Conservation (phyloP, 2,113 vertebrate genomes). For the Macrotis lagotis region DNA sequence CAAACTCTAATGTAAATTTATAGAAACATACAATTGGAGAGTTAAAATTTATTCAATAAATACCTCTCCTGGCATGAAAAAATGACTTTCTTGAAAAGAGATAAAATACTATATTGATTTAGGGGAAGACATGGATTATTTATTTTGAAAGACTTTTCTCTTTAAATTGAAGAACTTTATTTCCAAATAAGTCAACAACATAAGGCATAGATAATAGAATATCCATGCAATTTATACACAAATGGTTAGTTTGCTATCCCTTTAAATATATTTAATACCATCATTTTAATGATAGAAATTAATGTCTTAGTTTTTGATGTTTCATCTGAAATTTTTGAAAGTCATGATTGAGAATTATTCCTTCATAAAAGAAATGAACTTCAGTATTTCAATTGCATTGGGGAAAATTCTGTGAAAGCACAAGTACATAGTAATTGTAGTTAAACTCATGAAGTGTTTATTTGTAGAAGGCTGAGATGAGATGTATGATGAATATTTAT, state of each 20-base stretch:
- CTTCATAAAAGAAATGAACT: not conserved
- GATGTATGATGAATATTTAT: slow-evolving; percentile 23
- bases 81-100: not conserved
- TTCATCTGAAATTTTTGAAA: slow-evolving; percentile 38
- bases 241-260: not conserved
- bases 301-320: slow-evolving; percentile 31
- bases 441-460: slow-evolving; percentile 4
- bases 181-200: not conserved
- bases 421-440: not conserved
- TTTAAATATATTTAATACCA: not conserved
- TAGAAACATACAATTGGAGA: not conserved
- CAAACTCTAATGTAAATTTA: not conserved
- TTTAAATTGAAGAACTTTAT: slow-evolving; percentile 9
- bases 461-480: not conserved
- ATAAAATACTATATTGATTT: not conserved
- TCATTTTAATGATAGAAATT: not conserved
- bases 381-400: not conserved
- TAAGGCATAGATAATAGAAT: not conserved
- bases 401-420: slow-evolving; percentile 6
- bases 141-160: not conserved
- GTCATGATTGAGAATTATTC: not conserved
- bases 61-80: not conserved
- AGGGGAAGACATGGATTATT: not conserved
- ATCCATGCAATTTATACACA: not conserved
- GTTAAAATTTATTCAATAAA: too few species aligned